Conservation (phyloP, 2,113 vertebrate genomes). For the Picathartes gymnocephalus region DNA sequence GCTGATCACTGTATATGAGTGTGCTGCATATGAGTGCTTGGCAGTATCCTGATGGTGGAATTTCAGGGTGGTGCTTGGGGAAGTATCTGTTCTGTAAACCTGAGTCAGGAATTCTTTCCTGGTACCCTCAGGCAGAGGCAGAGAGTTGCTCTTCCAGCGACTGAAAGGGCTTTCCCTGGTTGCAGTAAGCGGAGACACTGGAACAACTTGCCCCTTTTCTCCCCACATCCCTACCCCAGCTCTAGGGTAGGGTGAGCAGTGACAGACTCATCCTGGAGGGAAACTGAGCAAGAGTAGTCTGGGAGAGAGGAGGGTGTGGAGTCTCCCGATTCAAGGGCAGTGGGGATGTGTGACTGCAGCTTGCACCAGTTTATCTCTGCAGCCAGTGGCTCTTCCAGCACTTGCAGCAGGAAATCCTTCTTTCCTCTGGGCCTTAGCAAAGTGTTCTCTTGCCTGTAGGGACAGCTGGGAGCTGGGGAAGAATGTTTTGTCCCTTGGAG, state of each 20-base stretch:
- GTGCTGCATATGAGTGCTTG: background rate
- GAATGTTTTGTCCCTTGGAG: background rate
- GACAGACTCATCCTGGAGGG: background rate
- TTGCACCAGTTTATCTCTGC: background rate
- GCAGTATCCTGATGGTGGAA: background rate
- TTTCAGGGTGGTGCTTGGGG: background rate
- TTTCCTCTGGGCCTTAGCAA: background rate
- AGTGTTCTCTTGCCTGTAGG: rapidly evolving
- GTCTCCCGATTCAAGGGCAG: background rate
- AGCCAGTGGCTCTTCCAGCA: background rate
- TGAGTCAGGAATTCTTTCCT: background rate
- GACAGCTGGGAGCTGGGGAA: background rate
- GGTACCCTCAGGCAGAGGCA: background rate
- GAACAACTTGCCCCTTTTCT: background rate
- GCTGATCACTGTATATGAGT: background rate
- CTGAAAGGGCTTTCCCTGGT: background rate
- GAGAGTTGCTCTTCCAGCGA: background rate
- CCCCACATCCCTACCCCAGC: background rate
- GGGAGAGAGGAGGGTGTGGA: background rate
- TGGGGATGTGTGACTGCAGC: background rate
- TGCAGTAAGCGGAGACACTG: background rate
- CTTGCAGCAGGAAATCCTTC: background rate
- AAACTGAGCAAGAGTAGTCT: background rate
- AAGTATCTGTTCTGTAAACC: background rate
- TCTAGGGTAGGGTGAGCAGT: background rate